Percentiles rank a stretch among this genome's conserved stretches.
Conservation (phyloP, 2,113 vertebrate genomes). For the Propithecus coquereli region DNA sequence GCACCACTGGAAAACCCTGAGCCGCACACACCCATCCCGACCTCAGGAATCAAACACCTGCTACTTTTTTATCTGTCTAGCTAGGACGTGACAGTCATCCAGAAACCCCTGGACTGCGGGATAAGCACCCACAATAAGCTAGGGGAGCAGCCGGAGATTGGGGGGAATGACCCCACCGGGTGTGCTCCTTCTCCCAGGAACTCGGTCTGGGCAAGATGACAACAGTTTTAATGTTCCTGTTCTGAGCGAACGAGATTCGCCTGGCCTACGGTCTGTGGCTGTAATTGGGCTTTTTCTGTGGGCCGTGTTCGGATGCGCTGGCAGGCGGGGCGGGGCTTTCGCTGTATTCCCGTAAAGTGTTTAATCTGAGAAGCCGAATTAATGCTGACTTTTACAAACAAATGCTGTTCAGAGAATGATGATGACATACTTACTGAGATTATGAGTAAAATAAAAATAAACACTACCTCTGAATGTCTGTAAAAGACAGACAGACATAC, state of each 20-base stretch:
- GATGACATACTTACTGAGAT: background rate
- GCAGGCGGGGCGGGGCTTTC: background rate
- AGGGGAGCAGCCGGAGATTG: background rate
- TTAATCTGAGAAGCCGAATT: constrained; percentile 66
- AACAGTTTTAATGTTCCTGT: background rate
- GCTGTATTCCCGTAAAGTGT: background rate
- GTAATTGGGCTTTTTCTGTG: background rate
- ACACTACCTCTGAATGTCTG: background rate
- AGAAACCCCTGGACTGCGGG: background rate
- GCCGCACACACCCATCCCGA: background rate
- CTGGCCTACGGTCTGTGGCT: background rate
- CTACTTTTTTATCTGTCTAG: background rate
- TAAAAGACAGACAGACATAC: background rate
- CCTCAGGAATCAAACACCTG: background rate
- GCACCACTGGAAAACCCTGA: background rate
- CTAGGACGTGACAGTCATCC: background rate
- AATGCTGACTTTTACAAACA: constrained; percentile 65
- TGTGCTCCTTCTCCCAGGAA: background rate
- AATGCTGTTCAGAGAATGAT: constrained; percentile 26
- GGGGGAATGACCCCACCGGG: background rate
- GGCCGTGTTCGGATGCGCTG: background rate
- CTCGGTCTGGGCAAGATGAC: background rate
- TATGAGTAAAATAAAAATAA: constrained; percentile 33
- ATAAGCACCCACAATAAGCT: background rate
- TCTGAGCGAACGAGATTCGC: background rate